These are phyloP conservation scores for Scaptomyza parva DNA, from an alignment of 2,888 invertebrate species.

Conservation along the genomic window DNA sequence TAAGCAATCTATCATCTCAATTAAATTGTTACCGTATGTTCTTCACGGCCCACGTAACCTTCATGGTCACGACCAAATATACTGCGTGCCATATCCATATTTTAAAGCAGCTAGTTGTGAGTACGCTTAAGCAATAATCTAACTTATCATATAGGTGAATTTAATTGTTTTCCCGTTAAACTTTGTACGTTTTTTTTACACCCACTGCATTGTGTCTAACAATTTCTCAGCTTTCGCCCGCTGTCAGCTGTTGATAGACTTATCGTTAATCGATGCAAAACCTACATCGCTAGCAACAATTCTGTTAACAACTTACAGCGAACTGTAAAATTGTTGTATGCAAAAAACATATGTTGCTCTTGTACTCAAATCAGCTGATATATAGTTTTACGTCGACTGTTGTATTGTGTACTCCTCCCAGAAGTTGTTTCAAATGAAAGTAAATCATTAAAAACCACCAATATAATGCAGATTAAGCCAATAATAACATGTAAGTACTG, in stretches of 20 bases:
- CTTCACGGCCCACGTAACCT: constrained; percentile 95
- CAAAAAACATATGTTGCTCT: constrained; percentile 31
- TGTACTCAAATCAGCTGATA: constrained; percentile 41
- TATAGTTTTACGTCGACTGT: constrained; percentile 31
- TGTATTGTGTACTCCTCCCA: constrained; percentile 25
- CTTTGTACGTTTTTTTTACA: constrained; percentile 13
- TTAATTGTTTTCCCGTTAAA: constrained; percentile 8
- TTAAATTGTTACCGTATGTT: constrained; percentile 88
- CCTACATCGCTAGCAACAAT: background rate
- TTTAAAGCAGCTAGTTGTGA: constrained; percentile 19
- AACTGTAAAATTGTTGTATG: constrained; percentile 9
- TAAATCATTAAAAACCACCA: constrained; percentile 12
- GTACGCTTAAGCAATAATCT: constrained; percentile 25
- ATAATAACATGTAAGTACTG: constrained; percentile 82
- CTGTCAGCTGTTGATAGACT: constrained; percentile 43
- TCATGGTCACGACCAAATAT: constrained; percentile 95
- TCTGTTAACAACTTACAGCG: constrained; percentile 14
- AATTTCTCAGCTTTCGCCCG: constrained; percentile 46
- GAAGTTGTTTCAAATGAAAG: constrained; percentile 40
- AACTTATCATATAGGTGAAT: constrained; percentile 4
- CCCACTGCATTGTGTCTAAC: constrained; percentile 41
- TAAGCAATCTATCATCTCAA: constrained; percentile 62
- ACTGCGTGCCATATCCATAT: constrained; percentile 96
- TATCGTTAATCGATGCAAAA: constrained; percentile 19
- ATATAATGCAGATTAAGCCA: constrained; percentile 82